Conservation (phyloP, 92 coral and sea anemone genomes). For the Anthopleura xanthogrammica region DNA sequence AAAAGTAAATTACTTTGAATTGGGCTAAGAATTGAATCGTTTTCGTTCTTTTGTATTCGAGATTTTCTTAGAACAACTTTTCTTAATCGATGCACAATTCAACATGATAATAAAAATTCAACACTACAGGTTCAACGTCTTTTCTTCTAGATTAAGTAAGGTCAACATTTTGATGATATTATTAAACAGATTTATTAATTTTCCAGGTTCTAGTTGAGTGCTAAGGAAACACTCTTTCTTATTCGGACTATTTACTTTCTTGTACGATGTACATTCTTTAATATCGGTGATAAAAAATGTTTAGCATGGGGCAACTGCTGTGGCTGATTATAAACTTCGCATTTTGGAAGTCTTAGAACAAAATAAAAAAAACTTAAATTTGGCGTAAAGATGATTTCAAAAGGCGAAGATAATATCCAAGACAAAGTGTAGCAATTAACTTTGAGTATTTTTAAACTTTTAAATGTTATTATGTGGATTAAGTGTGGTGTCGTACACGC, state of each 20-base stretch:
- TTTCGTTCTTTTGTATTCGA: not conserved
- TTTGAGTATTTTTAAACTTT: not conserved
- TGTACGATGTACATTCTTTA: not conserved
- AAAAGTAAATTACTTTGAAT: conserved; percentile 19
- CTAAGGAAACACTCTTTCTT: not conserved
- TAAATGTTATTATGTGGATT: not conserved
- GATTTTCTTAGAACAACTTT: not conserved
- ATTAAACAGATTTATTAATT: not conserved
- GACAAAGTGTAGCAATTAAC: not conserved
- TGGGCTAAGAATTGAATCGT: not conserved
- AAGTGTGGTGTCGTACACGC: not conserved
- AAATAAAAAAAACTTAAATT: too few relatives aligned
- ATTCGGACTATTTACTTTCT: not conserved
- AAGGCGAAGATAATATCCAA: not conserved
- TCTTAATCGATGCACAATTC: too few relatives aligned
- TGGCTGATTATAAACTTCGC: not conserved
- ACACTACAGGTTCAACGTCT: not conserved
- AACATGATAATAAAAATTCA: too few relatives aligned
- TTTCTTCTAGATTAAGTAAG: not conserved
- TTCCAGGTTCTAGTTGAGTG: not conserved
- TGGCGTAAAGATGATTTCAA: too few relatives aligned
- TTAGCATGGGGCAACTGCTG: too few relatives aligned
- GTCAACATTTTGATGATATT: not conserved
- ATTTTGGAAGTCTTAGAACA: too few relatives aligned
- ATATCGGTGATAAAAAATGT: too few relatives aligned